Evolutionary conservation across 2,888 invertebrate genomes (phyloP).

Genomic region (Coronaproctus castanopsis): DNA sequence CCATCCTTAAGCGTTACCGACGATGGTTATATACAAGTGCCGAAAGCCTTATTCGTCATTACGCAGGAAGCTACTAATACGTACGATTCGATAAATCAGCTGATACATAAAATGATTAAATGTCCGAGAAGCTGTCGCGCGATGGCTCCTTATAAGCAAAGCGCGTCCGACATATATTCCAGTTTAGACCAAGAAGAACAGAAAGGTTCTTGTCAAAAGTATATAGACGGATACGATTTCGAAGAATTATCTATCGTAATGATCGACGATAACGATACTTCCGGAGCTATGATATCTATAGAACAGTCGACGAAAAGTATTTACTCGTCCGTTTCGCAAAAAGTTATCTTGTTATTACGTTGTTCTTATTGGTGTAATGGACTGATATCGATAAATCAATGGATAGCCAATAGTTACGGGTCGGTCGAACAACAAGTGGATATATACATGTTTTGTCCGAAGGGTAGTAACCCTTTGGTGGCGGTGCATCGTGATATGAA

Average conservation of each 20-base stretch:
- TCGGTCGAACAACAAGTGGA: neutral
- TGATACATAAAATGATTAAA: neutral
- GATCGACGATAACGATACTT: neutral
- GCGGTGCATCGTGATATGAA: neutral
- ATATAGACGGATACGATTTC: neutral
- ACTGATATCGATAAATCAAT: neutral
- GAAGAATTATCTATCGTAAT: neutral
- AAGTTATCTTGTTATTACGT: neutral
- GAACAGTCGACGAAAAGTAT: neutral
- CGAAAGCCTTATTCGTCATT: neutral
- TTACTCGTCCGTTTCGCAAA: neutral
- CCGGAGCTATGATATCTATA: neutral
- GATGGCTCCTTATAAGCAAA: neutral
- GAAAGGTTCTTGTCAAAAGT: neutral
- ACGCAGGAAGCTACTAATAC: neutral
- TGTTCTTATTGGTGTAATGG: neutral
- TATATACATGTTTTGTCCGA: neutral
- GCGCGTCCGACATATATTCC: neutral
- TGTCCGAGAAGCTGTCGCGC: neutral
- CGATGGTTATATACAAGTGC: too few species aligned
- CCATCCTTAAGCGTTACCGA: too few species aligned
- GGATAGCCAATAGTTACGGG: neutral
- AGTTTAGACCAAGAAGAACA: neutral
- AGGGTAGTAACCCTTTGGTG: neutral
- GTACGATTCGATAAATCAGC: neutral